Conservation (phyloP, 2,113 vertebrate species). For the Clinocottus analis region DNA sequence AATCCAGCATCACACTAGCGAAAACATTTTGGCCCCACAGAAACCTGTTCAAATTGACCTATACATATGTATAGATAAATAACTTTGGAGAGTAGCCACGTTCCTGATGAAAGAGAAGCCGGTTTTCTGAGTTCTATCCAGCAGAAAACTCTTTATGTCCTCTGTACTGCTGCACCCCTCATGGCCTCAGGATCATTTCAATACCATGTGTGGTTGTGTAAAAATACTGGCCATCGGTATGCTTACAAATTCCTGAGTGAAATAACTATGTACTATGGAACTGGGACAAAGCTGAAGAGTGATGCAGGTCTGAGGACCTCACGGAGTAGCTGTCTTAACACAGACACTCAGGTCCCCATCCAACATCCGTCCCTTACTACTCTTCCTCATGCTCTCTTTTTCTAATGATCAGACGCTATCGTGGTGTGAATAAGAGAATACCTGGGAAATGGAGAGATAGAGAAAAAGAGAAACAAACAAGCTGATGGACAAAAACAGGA, state of each 20-base stretch:
- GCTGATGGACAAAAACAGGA: slow-evolving; percentile 2
- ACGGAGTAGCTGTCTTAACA: too few relatives aligned
- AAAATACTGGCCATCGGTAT: neutral
- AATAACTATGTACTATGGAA: neutral
- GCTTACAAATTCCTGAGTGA: neutral
- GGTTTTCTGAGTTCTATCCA: neutral
- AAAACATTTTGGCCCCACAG: neutral
- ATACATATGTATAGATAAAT: neutral
- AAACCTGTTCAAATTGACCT: neutral
- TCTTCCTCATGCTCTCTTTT: slow-evolving; percentile 12
- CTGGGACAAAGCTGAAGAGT: slow-evolving; percentile 26
- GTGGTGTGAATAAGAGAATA: slow-evolving; percentile 35
- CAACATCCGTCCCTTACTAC: slow-evolving; percentile 29
- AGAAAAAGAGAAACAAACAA: neutral
- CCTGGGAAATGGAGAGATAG: neutral
- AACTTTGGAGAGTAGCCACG: neutral
- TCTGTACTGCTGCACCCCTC: neutral
- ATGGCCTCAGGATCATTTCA: neutral
- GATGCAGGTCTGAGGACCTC: slow-evolving; percentile 42
- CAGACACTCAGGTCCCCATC: slow-evolving; percentile 32
- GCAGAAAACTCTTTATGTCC: neutral
- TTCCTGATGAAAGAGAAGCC: neutral
- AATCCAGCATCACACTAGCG: neutral
- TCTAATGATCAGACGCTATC: slow-evolving; percentile 37
- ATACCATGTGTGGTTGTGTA: neutral